Evolutionary conservation across 2,113 vertebrate genomes (phyloP), one percentile per base, ranked within the genome.

Genomic region (Zeus faber): DNA sequence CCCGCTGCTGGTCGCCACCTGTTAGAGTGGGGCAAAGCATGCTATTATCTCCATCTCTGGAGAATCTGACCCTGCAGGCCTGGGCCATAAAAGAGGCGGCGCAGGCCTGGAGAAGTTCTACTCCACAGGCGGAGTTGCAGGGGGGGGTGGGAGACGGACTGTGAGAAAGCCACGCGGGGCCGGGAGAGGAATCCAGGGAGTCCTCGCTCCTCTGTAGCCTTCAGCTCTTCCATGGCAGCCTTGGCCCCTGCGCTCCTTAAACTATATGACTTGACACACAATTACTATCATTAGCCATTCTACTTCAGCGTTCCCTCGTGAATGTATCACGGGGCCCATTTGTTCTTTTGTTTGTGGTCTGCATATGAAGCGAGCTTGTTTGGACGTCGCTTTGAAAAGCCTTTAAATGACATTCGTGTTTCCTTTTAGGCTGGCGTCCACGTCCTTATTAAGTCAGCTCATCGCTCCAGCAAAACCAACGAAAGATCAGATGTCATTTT

Each of bases 11-110:
- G 75, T 77, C 69, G 58, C 84, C 87, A 89, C 87, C 89, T 91
- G 89, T 84, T 89, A 75, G 70, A 63, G 67, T 48, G 25, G 20
- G 40, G 64, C 63, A 54, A 83, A 84, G 82, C 78, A 70, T 89
- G 58, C 87, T 85, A 90, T 90, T 89, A 89, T 84, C 87, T 86
- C 59, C 65, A 50, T 46, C 64, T 43, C 64, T 58, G 64, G 85
- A 86, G 86, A 89, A 89, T 85, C 84, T 82, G 75, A 84, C 72
- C 84, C 88, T 65, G 64, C 78, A 76, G 88, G 88, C 78, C 56
- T 66, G 43, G 56, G 77, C 77, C 58, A 70, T 90, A 88, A 89
- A 88, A 90, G 13, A 44, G 67, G 67, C 20, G 52, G 62, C 54
- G 70, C 45, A 58, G 50, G n/a, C 44, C 49, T 56, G 39, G 72